phyloP scores from a whole-genome alignment of 2,888 invertebrate genomes.

The Anarsia innoxiella region DNA sequence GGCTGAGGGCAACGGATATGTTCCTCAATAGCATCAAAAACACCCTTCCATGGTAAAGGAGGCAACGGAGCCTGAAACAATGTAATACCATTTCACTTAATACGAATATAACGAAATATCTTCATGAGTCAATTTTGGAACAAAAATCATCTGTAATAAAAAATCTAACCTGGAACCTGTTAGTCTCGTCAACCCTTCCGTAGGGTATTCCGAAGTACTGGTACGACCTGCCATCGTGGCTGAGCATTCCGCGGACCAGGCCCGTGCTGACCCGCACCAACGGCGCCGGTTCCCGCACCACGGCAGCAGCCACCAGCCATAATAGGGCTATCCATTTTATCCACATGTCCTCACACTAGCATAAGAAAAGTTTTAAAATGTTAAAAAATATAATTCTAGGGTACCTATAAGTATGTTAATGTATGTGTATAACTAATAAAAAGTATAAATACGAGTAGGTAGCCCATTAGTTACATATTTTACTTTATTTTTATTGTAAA shows the following conservation, averaged over 20 bases:
- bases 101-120: no score
- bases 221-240: constrained; percentile 45
- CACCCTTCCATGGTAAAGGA: constrained; percentile 51
- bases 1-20: constrained; percentile 57
- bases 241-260: constrained; percentile 46
- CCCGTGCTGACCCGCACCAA: constrained; percentile 43
- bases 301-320: constrained; percentile 44
- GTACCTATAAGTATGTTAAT: no score
- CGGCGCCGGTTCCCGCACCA: constrained; percentile 54
- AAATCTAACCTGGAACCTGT: constrained; percentile 53
- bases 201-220: constrained; percentile 63
- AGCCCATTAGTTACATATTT: no score
- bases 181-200: constrained; percentile 44
- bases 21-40: constrained; percentile 55
- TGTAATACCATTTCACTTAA: no score
- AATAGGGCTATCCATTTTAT: constrained; percentile 60
- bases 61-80: constrained; percentile 61
- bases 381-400: no score
- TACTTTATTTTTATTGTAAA: no score
- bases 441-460: no score
- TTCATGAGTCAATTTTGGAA: no score
- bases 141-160: no score
- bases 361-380: no score
- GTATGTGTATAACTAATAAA: no score
- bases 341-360: no score